These are phyloP conservation scores for Bostrychus sinensis DNA, from an alignment of 2,113 vertebrate genomes.

Conservation along the genomic window DNA sequence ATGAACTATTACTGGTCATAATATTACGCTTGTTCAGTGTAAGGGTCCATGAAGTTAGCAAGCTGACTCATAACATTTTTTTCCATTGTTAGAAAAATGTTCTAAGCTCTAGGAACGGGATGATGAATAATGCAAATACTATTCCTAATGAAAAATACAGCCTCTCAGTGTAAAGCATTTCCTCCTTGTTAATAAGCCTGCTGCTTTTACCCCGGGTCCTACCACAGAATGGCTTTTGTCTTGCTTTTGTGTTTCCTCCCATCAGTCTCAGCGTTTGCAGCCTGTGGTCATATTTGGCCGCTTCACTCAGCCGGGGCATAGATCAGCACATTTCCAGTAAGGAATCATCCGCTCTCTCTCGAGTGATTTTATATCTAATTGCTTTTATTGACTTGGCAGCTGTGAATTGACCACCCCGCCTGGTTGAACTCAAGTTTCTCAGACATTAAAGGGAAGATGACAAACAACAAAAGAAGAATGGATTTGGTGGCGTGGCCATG, in stretches of 20 bases:
- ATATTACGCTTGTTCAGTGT: too few species aligned
- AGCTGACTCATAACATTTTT: too few species aligned
- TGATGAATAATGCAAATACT: constrained; percentile 5
- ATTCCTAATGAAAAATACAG: not conserved
- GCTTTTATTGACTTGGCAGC: constrained; percentile 72
- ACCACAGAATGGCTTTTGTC: constrained; percentile 30
- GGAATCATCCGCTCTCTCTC: constrained; percentile 61
- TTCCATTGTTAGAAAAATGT: too few species aligned
- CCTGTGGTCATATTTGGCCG: constrained; percentile 20
- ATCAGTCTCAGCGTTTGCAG: constrained; percentile 39
- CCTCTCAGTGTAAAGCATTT: constrained; percentile 3
- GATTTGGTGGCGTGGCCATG: constrained; percentile 31
- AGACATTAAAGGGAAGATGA: constrained; percentile 30
- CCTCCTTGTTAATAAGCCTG: constrained; percentile 11
- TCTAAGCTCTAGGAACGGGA: not conserved
- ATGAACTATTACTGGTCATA: too few species aligned
- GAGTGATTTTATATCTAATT: constrained; percentile 74
- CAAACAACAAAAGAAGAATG: constrained; percentile 25
- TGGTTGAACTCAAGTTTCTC: constrained; percentile 44
- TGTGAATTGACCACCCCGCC: constrained; percentile 19
- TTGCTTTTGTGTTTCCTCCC: constrained; percentile 26
- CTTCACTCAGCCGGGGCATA: constrained; percentile 7
- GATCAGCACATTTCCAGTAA: constrained; percentile 72
- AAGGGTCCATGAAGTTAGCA: too few species aligned
- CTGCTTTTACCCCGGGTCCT: not conserved